Evolutionary conservation across 2,888 invertebrate species (phyloP).

Genomic region (Bugulina stolonifera): DNA sequence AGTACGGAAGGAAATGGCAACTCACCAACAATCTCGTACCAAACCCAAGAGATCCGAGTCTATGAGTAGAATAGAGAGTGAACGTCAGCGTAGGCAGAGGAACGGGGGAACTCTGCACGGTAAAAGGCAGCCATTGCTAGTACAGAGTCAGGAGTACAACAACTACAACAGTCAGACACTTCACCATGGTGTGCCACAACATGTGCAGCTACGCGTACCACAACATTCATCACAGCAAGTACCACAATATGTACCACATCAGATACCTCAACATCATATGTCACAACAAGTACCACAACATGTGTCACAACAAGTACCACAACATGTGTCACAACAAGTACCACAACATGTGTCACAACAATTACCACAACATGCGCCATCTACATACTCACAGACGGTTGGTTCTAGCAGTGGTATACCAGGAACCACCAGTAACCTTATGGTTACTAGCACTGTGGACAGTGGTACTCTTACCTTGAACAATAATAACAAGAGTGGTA

Average conservation of each 20-base stretch:
- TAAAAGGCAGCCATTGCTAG: not conserved
- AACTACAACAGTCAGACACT: not conserved
- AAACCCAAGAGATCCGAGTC: slow-evolving; percentile 4
- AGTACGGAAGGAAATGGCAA: not conserved
- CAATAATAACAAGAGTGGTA: slow-evolving; percentile 29
- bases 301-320: no score
- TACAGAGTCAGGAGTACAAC: slow-evolving; percentile 19
- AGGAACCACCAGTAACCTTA: not conserved
- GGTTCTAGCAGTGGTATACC: not conserved
- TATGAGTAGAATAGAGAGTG: slow-evolving; percentile 3
- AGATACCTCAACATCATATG: no score
- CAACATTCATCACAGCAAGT: no score
- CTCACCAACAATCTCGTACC: not conserved
- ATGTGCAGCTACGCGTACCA: no score
- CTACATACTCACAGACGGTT: not conserved
- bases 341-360: not conserved
- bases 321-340: no score
- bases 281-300: no score
- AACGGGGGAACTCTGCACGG: not conserved
- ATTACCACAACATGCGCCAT: not conserved
- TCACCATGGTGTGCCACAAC: not conserved
- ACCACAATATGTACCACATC: no score
- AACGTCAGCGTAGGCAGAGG: not conserved
- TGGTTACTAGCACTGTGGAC: not conserved
- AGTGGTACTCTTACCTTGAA: not conserved